Evolutionary conservation across 2,888 invertebrate species (phyloP).

Genomic region (Lasius platythorax): DNA sequence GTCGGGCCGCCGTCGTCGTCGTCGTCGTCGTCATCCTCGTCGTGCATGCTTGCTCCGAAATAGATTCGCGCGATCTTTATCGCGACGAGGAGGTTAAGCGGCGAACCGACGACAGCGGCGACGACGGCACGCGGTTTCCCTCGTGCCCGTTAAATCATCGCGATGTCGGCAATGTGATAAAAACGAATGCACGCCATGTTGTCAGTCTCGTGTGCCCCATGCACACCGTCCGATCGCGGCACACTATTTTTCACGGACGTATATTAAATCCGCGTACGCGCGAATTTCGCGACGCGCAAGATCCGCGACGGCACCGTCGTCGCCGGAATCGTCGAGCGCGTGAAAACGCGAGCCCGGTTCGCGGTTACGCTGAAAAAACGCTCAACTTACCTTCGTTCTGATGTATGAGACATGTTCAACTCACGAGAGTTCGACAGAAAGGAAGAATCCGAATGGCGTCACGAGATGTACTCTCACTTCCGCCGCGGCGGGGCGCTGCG

Average conservation of each 20-base stretch:
- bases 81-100: slow-evolving; percentile 37
- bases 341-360: slow-evolving; percentile 41
- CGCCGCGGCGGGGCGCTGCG: slow-evolving; percentile 80
- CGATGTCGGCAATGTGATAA: slow-evolving; percentile 77
- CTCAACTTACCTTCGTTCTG: slow-evolving; percentile 93
- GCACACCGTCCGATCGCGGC: slow-evolving; percentile 75
- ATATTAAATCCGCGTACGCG: slow-evolving; percentile 18
- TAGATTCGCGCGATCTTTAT: neutral
- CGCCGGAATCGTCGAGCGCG: slow-evolving; percentile 23
- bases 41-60: neutral
- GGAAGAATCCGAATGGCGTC: slow-evolving; percentile 86
- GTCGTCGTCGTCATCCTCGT: neutral
- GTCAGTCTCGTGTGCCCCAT: slow-evolving; percentile 85
- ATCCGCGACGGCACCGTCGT: slow-evolving; percentile 6
- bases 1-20: neutral
- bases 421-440: slow-evolving; percentile 92
- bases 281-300: neutral
- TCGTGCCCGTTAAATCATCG: slow-evolving; percentile 34
- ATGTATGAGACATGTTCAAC: slow-evolving; percentile 94
- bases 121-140: neutral
- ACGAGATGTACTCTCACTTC: slow-evolving; percentile 78
- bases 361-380: slow-evolving; percentile 80
- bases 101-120: neutral
- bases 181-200: slow-evolving; percentile 87
- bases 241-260: slow-evolving; percentile 62